A percentile compares a stretch with the other conserved stretches of the same genome.
Conservation (phyloP, 2,888 invertebrate genomes). For the Drosophila nr. fundita region DNA sequence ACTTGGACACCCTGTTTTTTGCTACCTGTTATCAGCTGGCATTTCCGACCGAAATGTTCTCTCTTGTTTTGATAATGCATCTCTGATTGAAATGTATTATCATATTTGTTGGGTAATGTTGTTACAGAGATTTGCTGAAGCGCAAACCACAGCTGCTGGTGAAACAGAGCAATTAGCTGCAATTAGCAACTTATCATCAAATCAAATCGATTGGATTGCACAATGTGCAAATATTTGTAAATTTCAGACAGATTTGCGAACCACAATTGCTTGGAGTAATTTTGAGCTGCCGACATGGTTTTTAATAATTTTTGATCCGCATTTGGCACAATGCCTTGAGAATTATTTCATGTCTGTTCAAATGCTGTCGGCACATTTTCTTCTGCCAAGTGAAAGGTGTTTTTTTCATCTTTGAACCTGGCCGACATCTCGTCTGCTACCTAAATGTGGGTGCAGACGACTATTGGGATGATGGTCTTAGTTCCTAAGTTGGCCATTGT, state of each 20-base stretch:
- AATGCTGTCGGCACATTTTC: slow-evolving; percentile 65
- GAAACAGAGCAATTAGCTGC: slow-evolving; percentile 42
- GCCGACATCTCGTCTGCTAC: slow-evolving; percentile 61
- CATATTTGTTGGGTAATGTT: neutral
- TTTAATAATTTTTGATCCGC: slow-evolving; percentile 18
- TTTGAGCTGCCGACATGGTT: slow-evolving; percentile 56
- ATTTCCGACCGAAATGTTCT: no score
- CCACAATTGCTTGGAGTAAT: slow-evolving; percentile 8
- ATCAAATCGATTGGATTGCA: slow-evolving; percentile 45
- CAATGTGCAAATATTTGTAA: slow-evolving; percentile 34
- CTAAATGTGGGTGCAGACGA: slow-evolving; percentile 40
- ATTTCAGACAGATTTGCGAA: slow-evolving; percentile 37
- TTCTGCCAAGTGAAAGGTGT: slow-evolving; percentile 30
- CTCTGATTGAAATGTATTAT: neutral
- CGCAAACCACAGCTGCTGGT: slow-evolving; percentile 59
- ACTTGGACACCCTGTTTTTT: no score
- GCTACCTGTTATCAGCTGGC: no score
- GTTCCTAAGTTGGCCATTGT: slow-evolving; percentile 39
- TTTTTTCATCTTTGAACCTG: slow-evolving; percentile 59
- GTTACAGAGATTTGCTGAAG: slow-evolving; percentile 9
- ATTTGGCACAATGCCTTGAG: slow-evolving; percentile 6
- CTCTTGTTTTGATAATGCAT: no score
- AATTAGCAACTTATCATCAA: slow-evolving; percentile 41
- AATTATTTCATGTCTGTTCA: slow-evolving; percentile 48
- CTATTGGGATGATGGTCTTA: slow-evolving; percentile 33